These are phyloP conservation scores for Pseudomyrmex flavicornis DNA, from an alignment of 1,140 invertebrate genomes.

Conservation along the genomic window DNA sequence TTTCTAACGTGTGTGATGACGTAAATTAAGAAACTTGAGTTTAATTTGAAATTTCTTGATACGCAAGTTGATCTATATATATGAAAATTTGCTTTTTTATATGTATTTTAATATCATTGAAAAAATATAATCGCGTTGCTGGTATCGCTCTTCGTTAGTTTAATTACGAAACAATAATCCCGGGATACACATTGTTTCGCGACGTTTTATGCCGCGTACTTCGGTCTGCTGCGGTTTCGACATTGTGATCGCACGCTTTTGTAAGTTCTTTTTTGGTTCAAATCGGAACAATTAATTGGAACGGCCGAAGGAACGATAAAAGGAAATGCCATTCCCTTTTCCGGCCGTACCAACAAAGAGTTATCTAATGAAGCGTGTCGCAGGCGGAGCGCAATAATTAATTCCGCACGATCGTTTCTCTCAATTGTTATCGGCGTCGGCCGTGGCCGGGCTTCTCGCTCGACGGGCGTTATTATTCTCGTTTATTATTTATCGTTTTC, in stretches of 20 bases:
- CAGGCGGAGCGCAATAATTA: conserved; percentile 56
- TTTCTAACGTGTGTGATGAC: too few species aligned
- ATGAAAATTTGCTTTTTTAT: too few species aligned
- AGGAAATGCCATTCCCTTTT: conserved; percentile 72
- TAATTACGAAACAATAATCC: conserved; percentile 43
- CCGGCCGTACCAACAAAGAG: conserved; percentile 49
- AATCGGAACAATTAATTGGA: conserved; percentile 62
- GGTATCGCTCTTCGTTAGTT: conserved; percentile 60
- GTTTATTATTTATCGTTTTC: conserved; percentile 61
- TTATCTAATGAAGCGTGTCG: conserved; percentile 56
- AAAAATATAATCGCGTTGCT: conserved; percentile 13
- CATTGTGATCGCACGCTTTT: conserved; percentile 61
- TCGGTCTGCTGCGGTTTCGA: conserved; percentile 47
- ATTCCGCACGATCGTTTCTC: conserved; percentile 51
- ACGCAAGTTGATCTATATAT: too few species aligned
- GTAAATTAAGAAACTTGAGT: too few species aligned
- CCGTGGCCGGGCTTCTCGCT: conserved; percentile 5
- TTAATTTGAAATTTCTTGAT: too few species aligned
- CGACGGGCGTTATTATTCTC: conserved; percentile 39
- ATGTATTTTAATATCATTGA: neutral
- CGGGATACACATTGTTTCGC: neutral
- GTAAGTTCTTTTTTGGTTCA: conserved; percentile 42
- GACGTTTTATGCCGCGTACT: conserved; percentile 24
- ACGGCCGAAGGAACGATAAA: conserved; percentile 65
- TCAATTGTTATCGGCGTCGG: conserved; percentile 48